These are phyloP conservation scores for Brachynemurus nebulosus DNA, from an alignment of 2,888 invertebrate species.

Conservation along the genomic window DNA sequence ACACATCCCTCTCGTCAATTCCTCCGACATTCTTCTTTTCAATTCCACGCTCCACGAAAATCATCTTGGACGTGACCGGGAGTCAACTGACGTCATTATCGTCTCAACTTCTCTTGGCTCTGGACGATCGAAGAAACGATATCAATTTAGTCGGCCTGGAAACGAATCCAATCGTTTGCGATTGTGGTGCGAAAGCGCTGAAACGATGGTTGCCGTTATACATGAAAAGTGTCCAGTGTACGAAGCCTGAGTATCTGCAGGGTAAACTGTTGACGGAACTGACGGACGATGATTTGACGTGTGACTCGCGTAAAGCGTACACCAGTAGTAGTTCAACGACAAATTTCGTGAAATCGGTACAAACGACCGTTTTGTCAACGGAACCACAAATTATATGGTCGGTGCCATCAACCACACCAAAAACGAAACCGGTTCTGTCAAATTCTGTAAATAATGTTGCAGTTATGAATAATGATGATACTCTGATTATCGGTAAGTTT, in stretches of 20 bases:
- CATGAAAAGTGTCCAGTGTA: constrained; percentile 48
- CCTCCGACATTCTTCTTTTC: constrained; percentile 78
- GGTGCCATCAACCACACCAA: constrained; percentile 47
- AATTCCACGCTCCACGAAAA: constrained; percentile 69
- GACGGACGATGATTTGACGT: constrained; percentile 68
- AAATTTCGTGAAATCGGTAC: constrained; percentile 30
- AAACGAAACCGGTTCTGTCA: constrained; percentile 40
- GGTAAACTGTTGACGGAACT: constrained; percentile 59
- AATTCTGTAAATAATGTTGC: constrained; percentile 41
- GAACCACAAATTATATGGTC: constrained; percentile 88
- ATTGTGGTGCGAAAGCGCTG: constrained; percentile 68
- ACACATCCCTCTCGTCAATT: constrained; percentile 63
- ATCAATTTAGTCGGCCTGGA: constrained; percentile 59
- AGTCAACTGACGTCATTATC: constrained; percentile 63
- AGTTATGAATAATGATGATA: constrained; percentile 70
- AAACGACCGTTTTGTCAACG: constrained; percentile 45
- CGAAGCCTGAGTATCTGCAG: constrained; percentile 52
- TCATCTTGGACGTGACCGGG: constrained; percentile 64
- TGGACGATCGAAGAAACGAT: constrained; percentile 69
- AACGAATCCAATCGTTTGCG: constrained; percentile 71
- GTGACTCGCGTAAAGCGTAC: constrained; percentile 49
- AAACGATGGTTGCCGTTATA: constrained; percentile 63
- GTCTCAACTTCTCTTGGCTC: constrained; percentile 61
- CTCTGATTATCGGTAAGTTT: constrained; percentile 58
- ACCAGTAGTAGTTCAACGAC: constrained; percentile 34